phyloP scores from a whole-genome alignment of 2,797 vertebrate genomes.

The Pterois miles region DNA sequence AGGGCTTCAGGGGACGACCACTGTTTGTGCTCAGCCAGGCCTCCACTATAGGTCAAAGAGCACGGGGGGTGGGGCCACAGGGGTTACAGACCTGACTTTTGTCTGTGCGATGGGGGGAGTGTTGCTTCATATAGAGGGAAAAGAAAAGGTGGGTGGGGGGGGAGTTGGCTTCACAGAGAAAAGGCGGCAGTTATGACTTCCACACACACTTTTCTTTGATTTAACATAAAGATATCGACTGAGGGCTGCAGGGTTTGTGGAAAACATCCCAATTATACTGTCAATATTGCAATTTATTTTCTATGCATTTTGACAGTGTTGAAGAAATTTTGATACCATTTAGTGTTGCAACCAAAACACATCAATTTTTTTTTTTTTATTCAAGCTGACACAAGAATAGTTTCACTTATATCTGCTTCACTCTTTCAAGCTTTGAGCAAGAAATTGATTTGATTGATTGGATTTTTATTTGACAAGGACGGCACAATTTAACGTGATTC shows the following conservation, averaged over 20 bases:
- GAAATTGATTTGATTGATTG: too few species aligned
- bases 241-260: background rate
- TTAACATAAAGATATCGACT: background rate
- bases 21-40: slow-evolving; percentile 93
- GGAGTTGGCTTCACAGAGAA: slow-evolving; percentile 54
- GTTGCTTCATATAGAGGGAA: slow-evolving; percentile 65
- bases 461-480: too few species aligned
- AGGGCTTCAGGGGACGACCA: slow-evolving; percentile 81
- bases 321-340: background rate
- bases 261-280: background rate
- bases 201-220: slow-evolving; percentile 6
- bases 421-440: too few species aligned
- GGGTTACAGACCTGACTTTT: slow-evolving; percentile 81
- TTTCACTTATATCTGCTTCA: too few species aligned
- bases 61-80: slow-evolving; percentile 74
- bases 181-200: slow-evolving; percentile 54
- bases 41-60: slow-evolving; percentile 85
- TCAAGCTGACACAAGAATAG: too few species aligned
- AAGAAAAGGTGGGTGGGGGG: slow-evolving; percentile 34
- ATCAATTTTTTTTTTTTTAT: too few species aligned
- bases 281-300: background rate
- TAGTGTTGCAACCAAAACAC: background rate
- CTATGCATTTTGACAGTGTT: background rate
- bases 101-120: slow-evolving; percentile 52
- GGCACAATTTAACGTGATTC: too few species aligned